phyloP scores from a whole-genome alignment of 2,888 invertebrate species.

The Baccha elongata region DNA sequence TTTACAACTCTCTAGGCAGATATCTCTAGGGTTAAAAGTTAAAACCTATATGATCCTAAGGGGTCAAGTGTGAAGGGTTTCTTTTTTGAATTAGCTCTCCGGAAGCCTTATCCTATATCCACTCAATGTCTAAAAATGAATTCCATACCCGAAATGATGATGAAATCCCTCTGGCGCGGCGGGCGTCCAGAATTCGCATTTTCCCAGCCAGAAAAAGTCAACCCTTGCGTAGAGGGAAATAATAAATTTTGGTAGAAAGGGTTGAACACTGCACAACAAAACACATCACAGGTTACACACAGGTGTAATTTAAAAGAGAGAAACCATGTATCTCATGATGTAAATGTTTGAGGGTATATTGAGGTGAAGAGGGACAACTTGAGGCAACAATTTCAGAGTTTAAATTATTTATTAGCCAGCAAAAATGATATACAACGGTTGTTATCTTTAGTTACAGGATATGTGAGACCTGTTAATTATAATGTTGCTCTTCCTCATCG shows the following conservation, averaged over 20 bases:
- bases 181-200: neutral
- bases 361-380: neutral
- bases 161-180: constrained; percentile 43
- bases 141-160: constrained; percentile 38
- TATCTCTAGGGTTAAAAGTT: neutral
- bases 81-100: constrained; percentile 45
- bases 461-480: constrained; percentile 69
- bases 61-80: constrained; percentile 41
- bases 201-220: constrained; percentile 34
- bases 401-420: constrained; percentile 67
- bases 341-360: neutral
- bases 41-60: neutral
- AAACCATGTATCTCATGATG: neutral
- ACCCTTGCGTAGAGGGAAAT: constrained; percentile 12
- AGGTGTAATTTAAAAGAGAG: constrained; percentile 34
- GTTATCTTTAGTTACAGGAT: constrained; percentile 71
- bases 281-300: neutral
- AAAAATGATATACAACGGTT: constrained; percentile 67
- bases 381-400: constrained; percentile 49
- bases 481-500: constrained; percentile 12
- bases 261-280: neutral
- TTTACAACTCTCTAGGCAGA: neutral
- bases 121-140: constrained; percentile 31
- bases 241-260: neutral
- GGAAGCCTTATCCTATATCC: constrained; percentile 30